These are phyloP conservation scores for Marisa cornuarietis DNA, from an alignment of 1,140 invertebrate genomes.

Conservation along the genomic window DNA sequence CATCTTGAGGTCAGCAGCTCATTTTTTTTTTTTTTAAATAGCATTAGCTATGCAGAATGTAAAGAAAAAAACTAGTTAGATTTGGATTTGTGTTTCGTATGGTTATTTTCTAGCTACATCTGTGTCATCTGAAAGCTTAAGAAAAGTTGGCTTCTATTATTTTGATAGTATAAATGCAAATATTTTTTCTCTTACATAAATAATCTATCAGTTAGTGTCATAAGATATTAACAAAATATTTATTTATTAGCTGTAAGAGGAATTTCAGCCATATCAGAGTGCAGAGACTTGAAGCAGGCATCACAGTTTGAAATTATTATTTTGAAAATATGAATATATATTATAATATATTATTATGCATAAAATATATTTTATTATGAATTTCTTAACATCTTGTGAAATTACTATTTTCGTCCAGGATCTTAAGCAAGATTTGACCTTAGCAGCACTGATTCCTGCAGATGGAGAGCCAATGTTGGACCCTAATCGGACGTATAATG, in stretches of 20 bases:
- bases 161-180: too few species aligned
- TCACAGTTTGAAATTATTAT: not conserved
- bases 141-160: too few species aligned
- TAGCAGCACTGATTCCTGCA: conserved; percentile 51
- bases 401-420: conserved; percentile 29
- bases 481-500: conserved; percentile 36
- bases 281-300: not conserved
- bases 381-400: not conserved
- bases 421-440: conserved; percentile 43
- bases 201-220: too few species aligned
- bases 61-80: not conserved
- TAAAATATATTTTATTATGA: too few species aligned
- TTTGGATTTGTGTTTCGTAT: not conserved
- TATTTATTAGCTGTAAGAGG: too few species aligned
- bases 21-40: not conserved
- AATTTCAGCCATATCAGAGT: too few species aligned
- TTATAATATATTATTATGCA: too few species aligned
- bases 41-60: not conserved
- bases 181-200: too few species aligned
- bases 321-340: not conserved
- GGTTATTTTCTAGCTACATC: not conserved
- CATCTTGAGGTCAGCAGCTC: conserved; percentile 33
- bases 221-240: too few species aligned
- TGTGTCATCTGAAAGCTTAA: too few species aligned
- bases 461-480: conserved; percentile 30